Conservation (phyloP, 2,797 vertebrate species). For the Philypnodon macrostomus region DNA sequence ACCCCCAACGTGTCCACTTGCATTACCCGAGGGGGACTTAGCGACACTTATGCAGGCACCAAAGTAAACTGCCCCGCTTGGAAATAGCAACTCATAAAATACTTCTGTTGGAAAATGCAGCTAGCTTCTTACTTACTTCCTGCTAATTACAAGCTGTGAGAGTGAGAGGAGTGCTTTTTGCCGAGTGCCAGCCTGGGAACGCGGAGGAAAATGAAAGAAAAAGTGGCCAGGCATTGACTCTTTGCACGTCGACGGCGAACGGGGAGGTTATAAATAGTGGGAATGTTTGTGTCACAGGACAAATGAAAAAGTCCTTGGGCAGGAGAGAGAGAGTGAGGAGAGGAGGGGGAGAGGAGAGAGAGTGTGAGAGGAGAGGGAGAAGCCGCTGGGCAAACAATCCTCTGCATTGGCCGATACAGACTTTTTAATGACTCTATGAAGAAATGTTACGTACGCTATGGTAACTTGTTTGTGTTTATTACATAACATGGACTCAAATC, state of each 20-base stretch:
- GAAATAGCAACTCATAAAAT: conserved; percentile 68
- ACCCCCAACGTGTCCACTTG: conserved; percentile 37
- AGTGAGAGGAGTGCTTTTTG: conserved; percentile 26
- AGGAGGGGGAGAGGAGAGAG: conserved; percentile 2
- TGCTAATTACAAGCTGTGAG: conserved; percentile 51
- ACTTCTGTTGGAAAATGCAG: conserved; percentile 43
- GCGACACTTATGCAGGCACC: conserved; percentile 47
- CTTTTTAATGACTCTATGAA: conserved; percentile 18
- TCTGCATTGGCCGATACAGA: conserved; percentile 12
- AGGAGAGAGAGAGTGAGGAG: background rate
- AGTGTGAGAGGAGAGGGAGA: background rate
- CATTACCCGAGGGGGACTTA: conserved; percentile 41
- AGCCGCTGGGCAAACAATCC: conserved; percentile 26
- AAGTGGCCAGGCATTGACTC: conserved; percentile 11
- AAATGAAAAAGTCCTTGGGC: conserved; percentile 33
- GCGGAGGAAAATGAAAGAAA: conserved; percentile 23
- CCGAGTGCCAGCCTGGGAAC: conserved; percentile 14
- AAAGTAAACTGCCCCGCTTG: conserved; percentile 63
- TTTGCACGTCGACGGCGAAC: conserved; percentile 22
- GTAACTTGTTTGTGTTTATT: background rate
- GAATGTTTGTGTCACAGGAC: conserved; percentile 55
- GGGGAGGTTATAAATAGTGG: conserved; percentile 54
- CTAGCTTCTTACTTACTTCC: conserved; percentile 48
- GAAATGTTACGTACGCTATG: background rate
- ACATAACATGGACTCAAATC: background rate